Percentiles rank a stretch among this genome's conserved stretches.
Evolutionary conservation across 2,888 invertebrate species (phyloP).

Genomic region (Nasonovia ribisnigri): DNA sequence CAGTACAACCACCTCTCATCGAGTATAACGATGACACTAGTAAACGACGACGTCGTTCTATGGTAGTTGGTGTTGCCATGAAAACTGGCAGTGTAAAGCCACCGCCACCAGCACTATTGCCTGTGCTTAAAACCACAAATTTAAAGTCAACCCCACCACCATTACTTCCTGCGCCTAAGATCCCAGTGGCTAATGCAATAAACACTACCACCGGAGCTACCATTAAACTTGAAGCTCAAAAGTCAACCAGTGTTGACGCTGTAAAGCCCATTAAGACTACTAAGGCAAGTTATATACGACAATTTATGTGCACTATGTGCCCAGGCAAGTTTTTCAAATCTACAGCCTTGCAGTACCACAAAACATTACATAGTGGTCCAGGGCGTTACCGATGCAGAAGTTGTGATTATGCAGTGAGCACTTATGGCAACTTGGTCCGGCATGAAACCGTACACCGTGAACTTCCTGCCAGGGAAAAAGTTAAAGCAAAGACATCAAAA

Average conservation of each 20-base stretch:
- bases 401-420: constrained; percentile 80
- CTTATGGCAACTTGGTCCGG: constrained; percentile 77
- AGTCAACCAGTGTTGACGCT: not conserved
- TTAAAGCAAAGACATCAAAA: constrained; percentile 18
- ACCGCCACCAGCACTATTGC: not conserved
- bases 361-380: constrained; percentile 77
- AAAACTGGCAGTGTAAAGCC: not conserved
- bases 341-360: constrained; percentile 79
- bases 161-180: not conserved
- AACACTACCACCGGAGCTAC: not conserved
- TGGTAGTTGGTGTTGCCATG: constrained; percentile 69
- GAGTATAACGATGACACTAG: not conserved
- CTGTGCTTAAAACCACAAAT: not conserved
- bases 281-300: constrained; percentile 30
- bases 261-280: not conserved
- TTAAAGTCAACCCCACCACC: not conserved
- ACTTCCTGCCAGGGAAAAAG: constrained; percentile 51
- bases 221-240: not conserved
- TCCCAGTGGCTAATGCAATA: not conserved
- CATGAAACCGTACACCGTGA: constrained; percentile 73
- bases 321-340: constrained; percentile 82
- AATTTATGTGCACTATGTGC: constrained; percentile 76
- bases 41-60: constrained; percentile 24
- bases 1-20: not conserved
- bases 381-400: constrained; percentile 78